Conservation (phyloP, 2,888 invertebrate species). For the Leucoma salicis region DNA sequence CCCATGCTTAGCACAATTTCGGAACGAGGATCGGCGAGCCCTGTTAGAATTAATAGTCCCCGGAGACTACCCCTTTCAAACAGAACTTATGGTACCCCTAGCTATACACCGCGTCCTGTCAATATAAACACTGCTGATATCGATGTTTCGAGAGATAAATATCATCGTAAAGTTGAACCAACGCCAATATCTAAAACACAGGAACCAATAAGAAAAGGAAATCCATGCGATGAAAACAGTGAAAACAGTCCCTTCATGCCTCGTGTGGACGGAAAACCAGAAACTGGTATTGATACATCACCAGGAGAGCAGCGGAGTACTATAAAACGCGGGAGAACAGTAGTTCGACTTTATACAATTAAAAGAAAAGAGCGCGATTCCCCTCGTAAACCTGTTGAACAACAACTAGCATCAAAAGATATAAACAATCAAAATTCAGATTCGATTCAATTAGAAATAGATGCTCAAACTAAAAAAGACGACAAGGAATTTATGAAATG, state of each 20-base stretch:
- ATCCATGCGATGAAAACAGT: slow-evolving; percentile 46
- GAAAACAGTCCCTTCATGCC: slow-evolving; percentile 70
- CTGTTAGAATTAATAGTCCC: slow-evolving; percentile 68
- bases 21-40: slow-evolving; percentile 60
- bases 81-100: slow-evolving; percentile 67
- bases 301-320: slow-evolving; percentile 74
- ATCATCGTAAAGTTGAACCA: slow-evolving; percentile 58
- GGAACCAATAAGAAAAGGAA: slow-evolving; percentile 26
- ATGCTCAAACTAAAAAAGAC: slow-evolving; percentile 16
- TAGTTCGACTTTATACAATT: slow-evolving; percentile 88
- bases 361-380: slow-evolving; percentile 76
- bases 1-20: slow-evolving; percentile 89
- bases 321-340: slow-evolving; percentile 87
- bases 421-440: slow-evolving; percentile 14
- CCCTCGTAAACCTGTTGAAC: slow-evolving; percentile 56
- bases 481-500: slow-evolving; percentile 58
- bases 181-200: slow-evolving; percentile 20
- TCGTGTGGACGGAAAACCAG: slow-evolving; percentile 69
- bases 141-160: slow-evolving; percentile 88
- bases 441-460: slow-evolving; percentile 3
- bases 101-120: slow-evolving; percentile 83
- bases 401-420: slow-evolving; percentile 28
- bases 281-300: slow-evolving; percentile 68
- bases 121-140: slow-evolving; percentile 93
- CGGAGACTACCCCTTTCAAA: slow-evolving; percentile 75